Evolutionary conservation across 2,888 invertebrate species (phyloP), one percentile per base, ranked within the genome.

Genomic region (Cataglyphis altisquamis): DNA sequence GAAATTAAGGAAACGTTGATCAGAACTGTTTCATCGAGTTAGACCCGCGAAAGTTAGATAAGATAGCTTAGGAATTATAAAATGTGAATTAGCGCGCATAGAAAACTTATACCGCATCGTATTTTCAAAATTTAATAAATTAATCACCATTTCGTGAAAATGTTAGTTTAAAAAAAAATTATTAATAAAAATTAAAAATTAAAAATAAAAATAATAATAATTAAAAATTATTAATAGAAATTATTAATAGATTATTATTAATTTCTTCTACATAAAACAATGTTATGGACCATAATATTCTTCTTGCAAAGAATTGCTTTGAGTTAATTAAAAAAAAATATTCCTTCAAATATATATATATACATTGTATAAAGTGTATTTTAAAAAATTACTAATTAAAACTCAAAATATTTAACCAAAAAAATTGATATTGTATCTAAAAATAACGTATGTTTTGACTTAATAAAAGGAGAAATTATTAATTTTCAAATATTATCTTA

Each of bases 1-100:
- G 72, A n/a, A 72, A 62, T 72, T 60, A 55, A 36, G 36, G 36
- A 70, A 70, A 62, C 18, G 15, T 48, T 80, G 32, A 68, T 80
- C 55, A 48, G 32, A 45, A 60, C 36, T 25, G 36, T 36, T 72
- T 72, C 10, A 21, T 57, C 45, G 36, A 60, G 3, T 62, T 25
- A n/a, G 21, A 21, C 21, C 4, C 36, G 32, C 45, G 45, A 45
- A 78, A 78, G 60, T 78, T 78, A 78, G 18, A 78, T 60, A 45
- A 78, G 72, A 48, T 48, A 12, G 45, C 21, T 32, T 10, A 21
- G 32, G 36, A 8, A 77, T 57, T 41, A 25, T 45, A 60, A 78
- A 78, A 21, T 32, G 32, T 32, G 21, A 57, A 39, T 77, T 39
- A 77, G 10, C 64, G 29, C 25, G 18, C 15, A 66, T 52, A 12